Percentiles rank a stretch among this genome's conserved stretches.
Evolutionary conservation across 1,140 invertebrate genomes (phyloP).

Genomic region (Plodia interpunctella): DNA sequence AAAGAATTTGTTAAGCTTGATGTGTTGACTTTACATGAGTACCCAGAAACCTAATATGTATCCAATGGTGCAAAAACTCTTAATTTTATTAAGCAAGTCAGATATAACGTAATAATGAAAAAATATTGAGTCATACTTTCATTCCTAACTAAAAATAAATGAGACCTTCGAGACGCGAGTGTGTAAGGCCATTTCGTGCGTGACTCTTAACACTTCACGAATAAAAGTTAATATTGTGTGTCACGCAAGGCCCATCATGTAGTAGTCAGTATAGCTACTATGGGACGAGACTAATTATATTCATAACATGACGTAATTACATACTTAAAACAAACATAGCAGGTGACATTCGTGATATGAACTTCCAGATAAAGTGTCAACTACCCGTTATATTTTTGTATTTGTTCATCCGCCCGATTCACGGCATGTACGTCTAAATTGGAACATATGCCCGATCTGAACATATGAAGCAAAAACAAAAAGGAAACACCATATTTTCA

Average conservation of each 20-base stretch:
- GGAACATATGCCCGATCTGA: too few relatives aligned
- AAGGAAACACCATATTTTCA: too few relatives aligned
- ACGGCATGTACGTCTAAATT: too few relatives aligned
- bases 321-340: not conserved
- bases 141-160: not conserved
- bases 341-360: not conserved
- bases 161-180: not conserved
- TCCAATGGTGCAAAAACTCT: too few relatives aligned
- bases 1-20: too few relatives aligned
- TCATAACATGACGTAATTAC: not conserved
- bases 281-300: not conserved
- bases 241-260: not conserved
- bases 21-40: too few relatives aligned
- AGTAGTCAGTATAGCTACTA: not conserved
- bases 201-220: not conserved
- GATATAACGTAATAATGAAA: too few relatives aligned
- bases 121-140: too few relatives aligned
- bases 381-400: not conserved
- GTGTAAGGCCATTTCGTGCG: not conserved
- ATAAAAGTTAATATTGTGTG: not conserved
- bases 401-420: not conserved
- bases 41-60: too few relatives aligned
- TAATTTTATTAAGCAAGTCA: too few relatives aligned
- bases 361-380: not conserved
- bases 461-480: too few relatives aligned